phyloP scores from a whole-genome alignment of 2,888 invertebrate genomes.

The Chrysolina oricalcia region DNA sequence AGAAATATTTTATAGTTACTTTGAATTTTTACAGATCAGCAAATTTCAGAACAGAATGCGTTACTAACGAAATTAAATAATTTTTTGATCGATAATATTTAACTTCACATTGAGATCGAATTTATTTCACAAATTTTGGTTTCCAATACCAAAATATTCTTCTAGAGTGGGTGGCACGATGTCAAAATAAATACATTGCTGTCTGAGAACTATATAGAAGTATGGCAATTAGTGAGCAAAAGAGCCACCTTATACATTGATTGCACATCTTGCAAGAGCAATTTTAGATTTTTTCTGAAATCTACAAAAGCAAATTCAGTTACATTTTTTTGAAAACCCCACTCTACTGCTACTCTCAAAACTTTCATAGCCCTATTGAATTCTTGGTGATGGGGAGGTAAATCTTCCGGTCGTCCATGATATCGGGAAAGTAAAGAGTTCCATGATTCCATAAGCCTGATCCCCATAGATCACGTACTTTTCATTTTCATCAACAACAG shows the following conservation, averaged over 20 bases:
- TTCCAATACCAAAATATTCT: too few species aligned
- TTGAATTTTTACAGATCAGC: too few species aligned
- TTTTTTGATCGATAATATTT: too few species aligned
- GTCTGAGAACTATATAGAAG: constrained; percentile 38
- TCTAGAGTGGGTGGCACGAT: constrained; percentile 32
- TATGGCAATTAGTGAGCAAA: constrained; percentile 50
- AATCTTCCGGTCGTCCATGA: too few species aligned
- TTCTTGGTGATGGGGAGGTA: too few species aligned
- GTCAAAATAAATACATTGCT: constrained; percentile 32
- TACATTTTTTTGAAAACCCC: constrained; percentile 46
- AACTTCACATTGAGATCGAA: too few species aligned
- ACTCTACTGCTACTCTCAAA: constrained; percentile 51
- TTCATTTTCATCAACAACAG: constrained; percentile 36
- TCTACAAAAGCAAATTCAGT: too few species aligned
- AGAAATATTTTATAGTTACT: too few species aligned
- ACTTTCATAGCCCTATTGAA: constrained; percentile 48
- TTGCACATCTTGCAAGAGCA: too few species aligned
- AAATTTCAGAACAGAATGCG: too few species aligned
- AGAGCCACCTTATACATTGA: constrained; percentile 42
- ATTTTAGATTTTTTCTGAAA: background rate
- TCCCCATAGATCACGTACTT: constrained; percentile 48
- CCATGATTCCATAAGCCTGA: constrained; percentile 45
- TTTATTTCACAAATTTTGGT: too few species aligned
- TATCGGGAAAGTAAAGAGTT: constrained; percentile 37
- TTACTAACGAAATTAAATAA: too few species aligned